Evolutionary conservation across 2,113 vertebrate genomes (phyloP).

Genomic region (Psittacula cyanocephala): DNA sequence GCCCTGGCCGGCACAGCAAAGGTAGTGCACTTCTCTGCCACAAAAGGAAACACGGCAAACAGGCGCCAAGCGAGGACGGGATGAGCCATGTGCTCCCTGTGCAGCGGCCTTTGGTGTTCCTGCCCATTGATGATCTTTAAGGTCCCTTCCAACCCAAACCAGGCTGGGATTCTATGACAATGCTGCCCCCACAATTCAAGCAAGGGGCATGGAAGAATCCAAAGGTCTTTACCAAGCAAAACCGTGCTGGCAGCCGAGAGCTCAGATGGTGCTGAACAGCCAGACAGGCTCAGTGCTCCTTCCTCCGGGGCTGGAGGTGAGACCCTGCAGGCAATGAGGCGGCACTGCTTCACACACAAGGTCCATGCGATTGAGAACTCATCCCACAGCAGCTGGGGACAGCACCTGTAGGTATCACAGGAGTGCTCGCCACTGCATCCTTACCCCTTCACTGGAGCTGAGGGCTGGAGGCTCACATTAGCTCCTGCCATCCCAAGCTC

Average conservation of each 20-base stretch:
- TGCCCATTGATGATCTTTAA: not conserved
- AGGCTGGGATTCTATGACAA: not conserved
- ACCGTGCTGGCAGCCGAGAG: not conserved
- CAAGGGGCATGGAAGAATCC: not conserved
- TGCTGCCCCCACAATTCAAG: not conserved
- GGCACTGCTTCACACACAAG: not conserved
- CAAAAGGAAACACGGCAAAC: rapidly evolving
- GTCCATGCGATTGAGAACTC: not conserved
- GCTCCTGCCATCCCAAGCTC: not conserved
- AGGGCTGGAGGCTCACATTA: rapidly evolving
- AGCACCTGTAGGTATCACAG: not conserved
- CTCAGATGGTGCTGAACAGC: rapidly evolving
- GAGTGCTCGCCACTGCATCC: rapidly evolving
- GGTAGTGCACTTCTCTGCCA: not conserved
- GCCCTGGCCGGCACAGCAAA: not conserved
- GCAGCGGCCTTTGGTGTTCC: not conserved
- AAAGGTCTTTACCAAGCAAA: not conserved
- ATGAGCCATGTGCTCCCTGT: not conserved
- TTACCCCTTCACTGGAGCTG: not conserved
- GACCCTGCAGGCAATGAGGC: not conserved
- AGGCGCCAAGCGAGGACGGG: not conserved
- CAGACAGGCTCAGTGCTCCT: not conserved
- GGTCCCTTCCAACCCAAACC: not conserved
- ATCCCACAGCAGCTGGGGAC: not conserved
- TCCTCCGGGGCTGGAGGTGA: rapidly evolving